Base-by-base conservation (phyloP, 2,797 vertebrate genomes). In the Triplophysa yarkandensis region DNA sequence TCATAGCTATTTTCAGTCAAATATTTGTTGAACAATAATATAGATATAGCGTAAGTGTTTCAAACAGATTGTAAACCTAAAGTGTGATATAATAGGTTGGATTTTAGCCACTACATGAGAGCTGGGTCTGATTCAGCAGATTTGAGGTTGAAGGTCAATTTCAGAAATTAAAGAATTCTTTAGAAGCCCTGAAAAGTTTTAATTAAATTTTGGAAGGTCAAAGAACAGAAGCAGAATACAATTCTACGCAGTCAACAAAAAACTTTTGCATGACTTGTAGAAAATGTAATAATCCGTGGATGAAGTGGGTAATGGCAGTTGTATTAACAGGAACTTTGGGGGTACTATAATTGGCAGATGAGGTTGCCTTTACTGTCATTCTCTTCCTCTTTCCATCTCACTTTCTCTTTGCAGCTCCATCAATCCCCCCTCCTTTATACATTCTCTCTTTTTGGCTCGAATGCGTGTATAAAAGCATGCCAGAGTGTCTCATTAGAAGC, bases 401-500 rank as follows among this genome's bases (percentile, higher is more conserved):
- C 43, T 36, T 32, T 44, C 21, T 65, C 10, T 46, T 21, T 44
- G 27, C 54, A 32, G 36, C 57, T 52, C 46, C 62, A 36, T 14
- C 57, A 3, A 11, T 34, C 1, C 70, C 50, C 27, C 41, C 54
- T 32, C 73, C 50, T 19, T 62, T 80, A 43, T 46, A 57, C 16
- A 48, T 25, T 73, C 65, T 70, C 64, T 71, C 52, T 77, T 16
- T 48, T 58, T 80, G 74, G 44, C 65, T 77, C 75, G 76, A 81
- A 80, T 84, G 78, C 44, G 27, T 74, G 65, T 68, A 48, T 78
- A 64, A 74, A 74, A 72, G 76, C 41, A 62, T 80, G 73, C 76
- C 76, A 83, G 73, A 68, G 63, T 32, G 70, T 77, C 89, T 91
- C 90, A 89, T 90, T 90, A 90, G 86, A 71, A 87, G 84, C 80